A percentile compares a stretch with the other conserved stretches of the same genome.
Evolutionary conservation across 2,113 vertebrate genomes (phyloP).

Genomic region (Carettochelys insculpta): DNA sequence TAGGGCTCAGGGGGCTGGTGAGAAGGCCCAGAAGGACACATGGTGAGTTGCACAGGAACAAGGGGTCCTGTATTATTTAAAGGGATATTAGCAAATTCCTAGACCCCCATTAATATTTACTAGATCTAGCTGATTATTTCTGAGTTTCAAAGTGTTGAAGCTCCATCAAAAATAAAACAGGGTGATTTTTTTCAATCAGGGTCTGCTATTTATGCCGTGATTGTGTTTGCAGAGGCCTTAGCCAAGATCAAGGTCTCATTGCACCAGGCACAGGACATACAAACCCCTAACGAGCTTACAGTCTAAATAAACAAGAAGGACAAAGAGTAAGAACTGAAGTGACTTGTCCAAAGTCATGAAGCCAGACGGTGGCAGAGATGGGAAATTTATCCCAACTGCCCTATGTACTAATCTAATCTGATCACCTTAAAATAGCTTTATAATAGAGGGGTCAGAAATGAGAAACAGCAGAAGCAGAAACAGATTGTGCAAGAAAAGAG

Average conservation of each 20-base stretch:
- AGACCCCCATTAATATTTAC: no score
- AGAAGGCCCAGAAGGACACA: not conserved
- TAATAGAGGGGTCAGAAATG: not conserved
- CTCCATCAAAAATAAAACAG: not conserved
- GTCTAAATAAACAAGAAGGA: not conserved
- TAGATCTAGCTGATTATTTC: not conserved
- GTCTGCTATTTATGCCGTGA: not conserved
- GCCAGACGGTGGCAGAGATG: not conserved
- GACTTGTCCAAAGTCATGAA: not conserved
- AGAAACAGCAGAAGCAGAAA: not conserved
- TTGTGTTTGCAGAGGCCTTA: not conserved
- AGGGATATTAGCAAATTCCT: accelerated
- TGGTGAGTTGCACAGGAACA: not conserved
- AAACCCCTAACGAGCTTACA: not conserved
- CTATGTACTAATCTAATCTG: not conserved
- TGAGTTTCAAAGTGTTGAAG: not conserved
- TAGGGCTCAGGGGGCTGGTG: not conserved
- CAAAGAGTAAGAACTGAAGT: not conserved
- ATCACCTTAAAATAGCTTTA: not conserved
- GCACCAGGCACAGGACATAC: not conserved
- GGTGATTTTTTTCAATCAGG: not conserved
- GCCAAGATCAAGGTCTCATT: not conserved
- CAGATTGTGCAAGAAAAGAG: accelerated
- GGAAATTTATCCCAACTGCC: not conserved
- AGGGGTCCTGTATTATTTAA: not conserved